Conservation (phyloP, 1,140 invertebrate species). For the Diprion similis region DNA sequence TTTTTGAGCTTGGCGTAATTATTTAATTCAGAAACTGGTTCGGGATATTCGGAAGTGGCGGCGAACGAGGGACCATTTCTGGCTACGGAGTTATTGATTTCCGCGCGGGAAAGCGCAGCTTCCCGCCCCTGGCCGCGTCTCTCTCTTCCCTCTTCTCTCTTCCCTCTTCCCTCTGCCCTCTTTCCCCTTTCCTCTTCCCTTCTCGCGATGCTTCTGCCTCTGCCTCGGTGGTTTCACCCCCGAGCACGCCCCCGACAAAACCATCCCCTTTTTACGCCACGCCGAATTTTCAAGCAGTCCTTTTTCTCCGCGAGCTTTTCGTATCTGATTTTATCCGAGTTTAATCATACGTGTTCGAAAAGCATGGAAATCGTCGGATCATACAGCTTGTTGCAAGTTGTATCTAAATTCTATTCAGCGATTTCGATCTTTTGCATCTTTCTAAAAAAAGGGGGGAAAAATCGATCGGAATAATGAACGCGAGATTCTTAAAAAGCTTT, state of each 20-base stretch:
- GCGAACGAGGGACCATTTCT: constrained; percentile 24
- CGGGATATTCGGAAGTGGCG: neutral
- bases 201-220: constrained; percentile 34
- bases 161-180: constrained; percentile 30
- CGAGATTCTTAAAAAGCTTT: too few relatives aligned
- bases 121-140: constrained; percentile 33
- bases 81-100: constrained; percentile 54
- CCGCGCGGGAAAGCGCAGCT: constrained; percentile 47
- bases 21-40: neutral
- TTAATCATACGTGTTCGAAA: neutral
- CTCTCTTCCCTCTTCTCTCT: constrained; percentile 2
- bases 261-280: too few relatives aligned
- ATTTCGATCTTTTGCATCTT: too few relatives aligned
- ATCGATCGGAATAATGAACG: too few relatives aligned
- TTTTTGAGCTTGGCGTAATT: too few relatives aligned
- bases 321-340: neutral
- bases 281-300: neutral
- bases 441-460: too few relatives aligned
- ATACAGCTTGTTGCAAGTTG: neutral
- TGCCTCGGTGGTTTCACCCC: constrained; percentile 15
- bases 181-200: constrained; percentile 30
- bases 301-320: neutral
- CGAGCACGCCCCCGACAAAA: neutral
- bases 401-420: too few relatives aligned
- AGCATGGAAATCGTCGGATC: neutral